These are phyloP conservation scores for Montipora cactus DNA, from an alignment of 64 coral and sea anemone genomes.

Conservation along the genomic window DNA sequence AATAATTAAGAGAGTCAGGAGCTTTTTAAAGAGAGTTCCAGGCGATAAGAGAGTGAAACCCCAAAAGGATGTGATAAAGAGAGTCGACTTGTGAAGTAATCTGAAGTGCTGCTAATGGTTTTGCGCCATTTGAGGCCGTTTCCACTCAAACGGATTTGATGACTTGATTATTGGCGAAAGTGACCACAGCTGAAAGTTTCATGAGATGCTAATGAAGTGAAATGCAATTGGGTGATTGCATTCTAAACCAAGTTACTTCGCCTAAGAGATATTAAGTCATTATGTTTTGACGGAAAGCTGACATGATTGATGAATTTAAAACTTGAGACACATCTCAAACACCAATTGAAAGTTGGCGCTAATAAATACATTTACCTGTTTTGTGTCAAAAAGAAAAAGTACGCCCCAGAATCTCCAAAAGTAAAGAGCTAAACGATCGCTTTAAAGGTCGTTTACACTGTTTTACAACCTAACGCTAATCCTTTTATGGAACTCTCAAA, in stretches of 20 bases:
- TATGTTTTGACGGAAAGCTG: slow-evolving; percentile 91
- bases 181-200: slow-evolving; percentile 91
- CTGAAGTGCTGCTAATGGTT: slow-evolving; percentile 69
- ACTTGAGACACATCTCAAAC: slow-evolving; percentile 65
- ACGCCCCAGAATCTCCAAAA: background rate
- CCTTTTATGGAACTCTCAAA: slow-evolving; percentile 5
- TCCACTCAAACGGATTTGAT: slow-evolving; percentile 85
- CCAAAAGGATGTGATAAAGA: slow-evolving; percentile 52
- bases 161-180: slow-evolving; percentile 97
- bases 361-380: slow-evolving; percentile 38
- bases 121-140: slow-evolving; percentile 70
- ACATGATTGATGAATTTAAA: slow-evolving; percentile 92
- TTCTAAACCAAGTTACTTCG: slow-evolving; percentile 82
- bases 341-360: slow-evolving; percentile 62
- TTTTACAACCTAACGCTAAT: background rate
- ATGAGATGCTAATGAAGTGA: slow-evolving; percentile 97
- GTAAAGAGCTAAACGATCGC: slow-evolving; percentile 8
- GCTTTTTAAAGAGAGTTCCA: slow-evolving; percentile 23
- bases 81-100: slow-evolving; percentile 27
- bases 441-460: background rate
- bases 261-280: slow-evolving; percentile 98
- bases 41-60: slow-evolving; percentile 40
- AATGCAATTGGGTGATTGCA: slow-evolving; percentile 90
- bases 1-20: slow-evolving; percentile 37
- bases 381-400: background rate